Base-by-base conservation (phyloP, 2,113 vertebrate species). In the Henicopernis longicauda region DNA sequence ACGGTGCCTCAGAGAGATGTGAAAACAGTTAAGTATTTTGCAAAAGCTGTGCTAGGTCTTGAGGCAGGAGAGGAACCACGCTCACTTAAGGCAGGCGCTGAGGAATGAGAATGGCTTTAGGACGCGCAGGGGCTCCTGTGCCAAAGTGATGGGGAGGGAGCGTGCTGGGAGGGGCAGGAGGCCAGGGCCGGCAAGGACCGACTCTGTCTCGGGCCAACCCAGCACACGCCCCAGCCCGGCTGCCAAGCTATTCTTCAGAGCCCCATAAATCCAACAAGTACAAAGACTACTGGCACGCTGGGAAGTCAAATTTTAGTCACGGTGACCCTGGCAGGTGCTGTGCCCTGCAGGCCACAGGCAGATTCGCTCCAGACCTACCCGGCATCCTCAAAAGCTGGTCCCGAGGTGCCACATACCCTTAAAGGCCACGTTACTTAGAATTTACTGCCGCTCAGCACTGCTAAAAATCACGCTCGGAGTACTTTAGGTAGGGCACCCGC, bases 71-170 rank as follows among this genome's bases (percentile, higher is more conserved):
- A 82, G 23, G 25, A 70, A 17, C 27, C 32, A 44, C 0, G 0
- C 34, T 77, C 2, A 1, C 23, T 34, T 32, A 5, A 58, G 12
- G n/a, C 27, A 57, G 9, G 47, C 0, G 0, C 57, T 21, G 34
- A 82, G 27, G 74, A 87, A 61, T 4, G 26, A 76, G 40, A 78
- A 49, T 2, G 4, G 63, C 62, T 89, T 58, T 22, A 26, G 42
- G 52, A 55, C 0, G 7, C 3, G 1, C 58, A 57, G 32, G 4
- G 11, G 17, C 26, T 86, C 54, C 72, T 19, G 15, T 34, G 44
- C 1, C 1, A 11, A 47, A 27, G 40, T 0, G 8, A 6, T 13
- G 26, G 7, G 20, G 44, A 85, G 25, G 27, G 27, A 95, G 26
- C 52, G 45, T 0, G 1, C 20, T 10, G 29, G 12, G 54, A 77